phyloP scores from a whole-genome alignment of 1,140 invertebrate species.

The Sarcophaga peregrina region DNA sequence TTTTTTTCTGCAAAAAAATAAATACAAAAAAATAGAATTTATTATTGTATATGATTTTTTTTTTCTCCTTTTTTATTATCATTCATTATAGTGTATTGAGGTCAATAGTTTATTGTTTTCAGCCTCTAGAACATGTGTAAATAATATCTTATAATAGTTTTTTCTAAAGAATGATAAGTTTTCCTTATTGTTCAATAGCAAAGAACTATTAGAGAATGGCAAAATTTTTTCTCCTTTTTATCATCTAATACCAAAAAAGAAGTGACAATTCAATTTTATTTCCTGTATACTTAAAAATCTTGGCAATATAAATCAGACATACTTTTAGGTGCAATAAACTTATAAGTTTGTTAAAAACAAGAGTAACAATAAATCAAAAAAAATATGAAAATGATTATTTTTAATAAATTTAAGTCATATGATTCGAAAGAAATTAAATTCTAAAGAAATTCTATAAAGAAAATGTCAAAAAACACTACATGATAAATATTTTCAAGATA shows the following conservation, averaged over 20 bases:
- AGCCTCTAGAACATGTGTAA: constrained; percentile 29
- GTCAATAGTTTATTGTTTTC: constrained; percentile 33
- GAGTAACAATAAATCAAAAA: too few species aligned
- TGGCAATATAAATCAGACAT: background rate
- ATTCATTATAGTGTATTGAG: background rate
- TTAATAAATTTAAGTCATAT: too few species aligned
- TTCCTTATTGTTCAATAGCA: background rate
- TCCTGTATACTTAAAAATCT: too few species aligned
- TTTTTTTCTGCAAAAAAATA: background rate
- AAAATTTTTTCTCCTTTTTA: too few species aligned
- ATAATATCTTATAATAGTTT: background rate
- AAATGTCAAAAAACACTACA: too few species aligned
- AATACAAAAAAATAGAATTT: background rate
- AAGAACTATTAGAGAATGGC: background rate
- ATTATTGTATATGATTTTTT: background rate
- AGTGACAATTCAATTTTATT: too few species aligned
- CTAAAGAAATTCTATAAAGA: too few species aligned
- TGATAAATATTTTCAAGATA: too few species aligned
- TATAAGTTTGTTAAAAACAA: background rate
- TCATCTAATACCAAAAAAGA: too few species aligned
- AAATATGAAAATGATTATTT: too few species aligned
- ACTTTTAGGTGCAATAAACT: constrained; percentile 37
- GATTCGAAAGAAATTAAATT: too few species aligned
- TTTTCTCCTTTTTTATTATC: background rate
- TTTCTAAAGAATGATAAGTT: too few species aligned